Percentiles rank a stretch among this genome's conserved stretches.
phyloP scores from a whole-genome alignment of 2,888 invertebrate genomes.

The Augochlorella aurata region DNA sequence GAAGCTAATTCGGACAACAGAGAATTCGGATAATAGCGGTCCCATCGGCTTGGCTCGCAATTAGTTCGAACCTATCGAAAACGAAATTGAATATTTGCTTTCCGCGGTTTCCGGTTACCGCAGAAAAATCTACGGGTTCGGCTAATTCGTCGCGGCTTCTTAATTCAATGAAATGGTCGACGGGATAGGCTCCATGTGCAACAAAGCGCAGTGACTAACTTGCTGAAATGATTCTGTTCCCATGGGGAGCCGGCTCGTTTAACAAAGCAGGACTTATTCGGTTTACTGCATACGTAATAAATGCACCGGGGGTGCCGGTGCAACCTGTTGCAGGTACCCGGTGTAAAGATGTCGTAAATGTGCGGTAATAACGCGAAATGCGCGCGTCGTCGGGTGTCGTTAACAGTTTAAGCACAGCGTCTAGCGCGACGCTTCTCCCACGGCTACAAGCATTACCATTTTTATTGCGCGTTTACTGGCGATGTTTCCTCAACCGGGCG shows the following conservation, averaged over 20 bases:
- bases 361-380: conserved; percentile 68
- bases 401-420: conserved; percentile 63
- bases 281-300: conserved; percentile 64
- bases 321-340: conserved; percentile 68
- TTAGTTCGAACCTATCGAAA: too few species aligned
- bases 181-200: conserved; percentile 25
- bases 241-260: conserved; percentile 62
- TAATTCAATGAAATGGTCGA: conserved; percentile 46
- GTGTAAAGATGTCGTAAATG: conserved; percentile 71
- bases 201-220: conserved; percentile 57
- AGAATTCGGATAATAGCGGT: too few species aligned
- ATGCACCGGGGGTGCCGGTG: conserved; percentile 59
- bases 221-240: conserved; percentile 64
- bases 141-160: conserved; percentile 42
- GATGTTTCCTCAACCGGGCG: conserved; percentile 46
- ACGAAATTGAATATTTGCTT: too few species aligned
- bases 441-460: conserved; percentile 48
- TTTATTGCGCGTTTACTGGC: conserved; percentile 47
- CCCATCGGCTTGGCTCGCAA: too few species aligned
- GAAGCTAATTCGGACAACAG: too few species aligned
- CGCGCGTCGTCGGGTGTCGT: conserved; percentile 58
- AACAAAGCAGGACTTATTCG: conserved; percentile 69
- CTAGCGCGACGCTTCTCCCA: conserved; percentile 45
- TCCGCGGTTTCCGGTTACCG: neutral
- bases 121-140: conserved; percentile 10